Percentiles rank a stretch among this genome's conserved stretches.
Evolutionary conservation across 2,113 vertebrate genomes (phyloP).

Genomic region (Odocoileus virginianus): DNA sequence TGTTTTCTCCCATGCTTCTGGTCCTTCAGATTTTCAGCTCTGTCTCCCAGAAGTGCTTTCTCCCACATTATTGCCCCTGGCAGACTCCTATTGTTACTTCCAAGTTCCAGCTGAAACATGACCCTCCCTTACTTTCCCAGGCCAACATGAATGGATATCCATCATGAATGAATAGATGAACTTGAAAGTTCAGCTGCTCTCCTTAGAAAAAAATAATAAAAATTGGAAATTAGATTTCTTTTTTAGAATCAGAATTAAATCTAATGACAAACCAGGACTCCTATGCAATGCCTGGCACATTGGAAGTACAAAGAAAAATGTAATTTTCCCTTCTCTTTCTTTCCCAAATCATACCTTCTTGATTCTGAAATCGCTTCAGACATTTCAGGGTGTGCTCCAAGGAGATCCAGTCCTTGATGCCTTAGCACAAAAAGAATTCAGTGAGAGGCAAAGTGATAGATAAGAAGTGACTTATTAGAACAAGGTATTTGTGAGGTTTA

Average conservation of each 20-base stretch:
- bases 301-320: not conserved
- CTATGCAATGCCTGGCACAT: not conserved
- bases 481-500: not conserved
- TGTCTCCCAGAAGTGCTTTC: not conserved
- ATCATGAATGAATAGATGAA: not conserved
- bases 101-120: not conserved
- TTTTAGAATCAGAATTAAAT: not conserved
- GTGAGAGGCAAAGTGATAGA: not conserved
- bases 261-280: not conserved
- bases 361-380: not conserved
- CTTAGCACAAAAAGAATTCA: not conserved
- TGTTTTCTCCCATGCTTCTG: not conserved
- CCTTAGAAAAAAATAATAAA: not conserved
- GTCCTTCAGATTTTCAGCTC: not conserved
- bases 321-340: not conserved
- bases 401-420: not conserved
- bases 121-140: not conserved
- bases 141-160: not conserved
- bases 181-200: not conserved
- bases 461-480: not conserved
- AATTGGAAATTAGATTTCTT: not conserved
- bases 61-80: not conserved
- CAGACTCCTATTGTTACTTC: not conserved
- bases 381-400: not conserved
- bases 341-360: not conserved